Evolutionary conservation across 2,888 invertebrate genomes (phyloP), one percentile per base, ranked within the genome.

Genomic region (Steinernema hermaphroditum): DNA sequence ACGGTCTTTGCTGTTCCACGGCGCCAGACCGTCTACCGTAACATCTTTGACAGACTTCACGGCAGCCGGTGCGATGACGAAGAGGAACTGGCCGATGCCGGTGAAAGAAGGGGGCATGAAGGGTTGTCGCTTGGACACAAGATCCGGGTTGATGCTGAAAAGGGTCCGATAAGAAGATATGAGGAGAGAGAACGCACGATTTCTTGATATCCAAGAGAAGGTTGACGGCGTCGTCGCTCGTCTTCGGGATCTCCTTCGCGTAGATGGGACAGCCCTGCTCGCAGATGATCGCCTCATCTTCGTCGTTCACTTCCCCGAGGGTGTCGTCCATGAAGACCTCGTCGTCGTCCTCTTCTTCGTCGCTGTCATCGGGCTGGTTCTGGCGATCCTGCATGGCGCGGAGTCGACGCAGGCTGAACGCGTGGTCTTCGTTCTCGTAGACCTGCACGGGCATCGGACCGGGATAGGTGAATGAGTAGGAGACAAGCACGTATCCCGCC

Each of bases 291-390:
- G 29, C 16, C 6, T 62, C 62, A 1, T 62, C 62, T 1, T 62
- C 62, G 2, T 32, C 62, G 32, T 14, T 32, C 9, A 16, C 16
- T 2, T 62, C 62, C 1, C 29, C 32, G 1, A 62, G 16, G 14
- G 27, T 32, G 34, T 62, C 62, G 29, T 62, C 62, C 29, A 62
- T 62, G 62, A 62, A 62, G 32, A 62, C n/a, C 32, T 62, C 62
- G 24, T 54, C 54, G 54, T 54, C 54, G 62, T 62, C 32, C 27
- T 22, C 16, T 29, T 62, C 62, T 1, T 62, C 62, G 6, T 62
- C 62, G 34, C 62, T 62, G 62, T 32, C 32, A 9, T 62, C 62
- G 12, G 22, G 62, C 34, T 62, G 37, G 37, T 37, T 37, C 37
- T 37, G 62, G 16, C 62, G 62, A 14, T 62, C 62, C 16, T 62